Evolutionary conservation across 2,888 invertebrate species (phyloP), one percentile per base, ranked within the genome.

Genomic region (Pseudanteris insignis): DNA sequence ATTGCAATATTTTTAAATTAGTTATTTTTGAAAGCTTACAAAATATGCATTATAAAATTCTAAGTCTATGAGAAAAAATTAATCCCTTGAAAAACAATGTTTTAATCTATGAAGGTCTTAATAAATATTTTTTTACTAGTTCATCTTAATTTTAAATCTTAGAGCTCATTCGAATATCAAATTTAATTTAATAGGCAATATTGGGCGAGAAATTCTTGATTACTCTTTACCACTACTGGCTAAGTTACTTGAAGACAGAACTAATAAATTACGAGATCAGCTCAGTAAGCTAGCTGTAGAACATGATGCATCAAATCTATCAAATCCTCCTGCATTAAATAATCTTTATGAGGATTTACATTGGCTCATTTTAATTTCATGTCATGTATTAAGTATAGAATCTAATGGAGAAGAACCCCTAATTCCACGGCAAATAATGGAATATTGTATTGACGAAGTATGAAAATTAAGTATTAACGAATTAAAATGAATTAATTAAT

Each of bases 341-440:
- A 84, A 83, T 38, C 81, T 94, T 21, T 92, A 91, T 74, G 95
- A 96, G 81, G 94, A 95, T 80, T 81, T 95, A 12, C 94, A 95
- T 78, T 96, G 95, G 96, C 84, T 92, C 15, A 81, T 94, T 14
- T 85, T 96, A 71, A 87, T 95, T 43, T 61, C 80, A 77, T 91
- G 91, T 67, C 86, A 87, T 73, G 82, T 88, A 1, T 76, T 89
- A 34, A 86, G 88, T 40, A 86, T 88, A 81, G 87, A 88, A 58
- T 83, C 85, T 47, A 86, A 86, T 29, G 88, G 88, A 0, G 89
- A 89, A 76, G 83, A 84, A 0, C 84, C 87, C 2, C 79, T 87
- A 68, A 86, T 90, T 64, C 89, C 89, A 1, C 74, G 83, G 0
- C 85, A 87, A 75, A 83, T 91, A 32, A 86, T 88, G 71, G 81